phyloP scores from a whole-genome alignment of 2,113 vertebrate genomes.

The Tenrec ecaudatus region DNA sequence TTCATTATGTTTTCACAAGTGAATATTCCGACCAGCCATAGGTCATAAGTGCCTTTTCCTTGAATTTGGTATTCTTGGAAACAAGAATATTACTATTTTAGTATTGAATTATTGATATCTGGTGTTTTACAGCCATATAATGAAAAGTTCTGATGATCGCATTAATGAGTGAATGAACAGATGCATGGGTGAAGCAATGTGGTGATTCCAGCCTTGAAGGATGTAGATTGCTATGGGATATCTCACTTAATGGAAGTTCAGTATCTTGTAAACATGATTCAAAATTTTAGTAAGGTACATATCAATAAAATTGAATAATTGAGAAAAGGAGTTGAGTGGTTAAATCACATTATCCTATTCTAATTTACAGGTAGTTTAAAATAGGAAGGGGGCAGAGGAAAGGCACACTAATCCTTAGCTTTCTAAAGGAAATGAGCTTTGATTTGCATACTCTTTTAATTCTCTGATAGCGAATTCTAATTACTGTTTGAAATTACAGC shows the following conservation, averaged over 20 bases:
- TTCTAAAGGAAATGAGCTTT: conserved; percentile 52
- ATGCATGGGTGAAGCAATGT: no score
- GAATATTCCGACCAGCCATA: not conserved
- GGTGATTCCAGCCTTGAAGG: not conserved
- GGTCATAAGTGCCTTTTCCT: not conserved
- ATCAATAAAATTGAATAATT: not conserved
- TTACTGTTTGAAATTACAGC: conserved; percentile 57
- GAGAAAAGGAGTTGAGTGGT: not conserved
- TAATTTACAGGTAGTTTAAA: not conserved
- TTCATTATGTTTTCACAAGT: not conserved
- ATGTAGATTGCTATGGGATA: not conserved
- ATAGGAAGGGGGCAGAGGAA: not conserved
- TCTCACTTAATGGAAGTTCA: not conserved
- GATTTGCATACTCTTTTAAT: conserved; percentile 18
- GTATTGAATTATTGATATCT: not conserved
- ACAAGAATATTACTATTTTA: not conserved
- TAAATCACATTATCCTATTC: not conserved
- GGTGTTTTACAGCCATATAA: not conserved
- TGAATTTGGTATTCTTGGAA: not conserved
- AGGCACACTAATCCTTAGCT: not conserved
- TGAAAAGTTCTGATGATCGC: not conserved
- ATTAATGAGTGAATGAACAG: not conserved
- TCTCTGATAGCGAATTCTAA: conserved; percentile 51
- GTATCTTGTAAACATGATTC: not conserved
- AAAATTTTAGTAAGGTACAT: not conserved